A percentile compares a stretch with the other conserved stretches of the same genome.
These are phyloP conservation scores for Anarrhichthys ocellatus DNA, from an alignment of 2,113 vertebrate genomes.

Conservation along the genomic window DNA sequence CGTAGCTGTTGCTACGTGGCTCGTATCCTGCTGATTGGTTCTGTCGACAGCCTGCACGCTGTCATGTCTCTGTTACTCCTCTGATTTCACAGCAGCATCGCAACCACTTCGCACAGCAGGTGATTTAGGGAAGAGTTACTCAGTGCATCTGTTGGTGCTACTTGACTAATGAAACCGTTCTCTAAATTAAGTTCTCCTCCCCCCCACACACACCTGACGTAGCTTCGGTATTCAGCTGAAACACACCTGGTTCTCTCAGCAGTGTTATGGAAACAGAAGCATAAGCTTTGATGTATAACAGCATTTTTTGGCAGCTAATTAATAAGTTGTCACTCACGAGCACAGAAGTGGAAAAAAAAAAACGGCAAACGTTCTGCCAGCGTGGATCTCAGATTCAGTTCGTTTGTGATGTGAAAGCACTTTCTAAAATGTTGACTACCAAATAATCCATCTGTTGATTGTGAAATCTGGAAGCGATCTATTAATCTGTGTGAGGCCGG, in stretches of 20 bases:
- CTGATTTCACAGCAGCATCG: not conserved
- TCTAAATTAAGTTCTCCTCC: not conserved
- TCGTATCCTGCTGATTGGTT: conserved; percentile 16
- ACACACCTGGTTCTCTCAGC: not conserved
- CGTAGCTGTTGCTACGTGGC: not conserved
- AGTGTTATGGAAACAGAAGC: conserved; percentile 13
- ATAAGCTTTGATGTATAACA: conserved; percentile 18
- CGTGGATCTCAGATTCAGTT: too few species aligned
- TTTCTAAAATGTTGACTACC: too few species aligned
- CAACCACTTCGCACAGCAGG: not conserved
- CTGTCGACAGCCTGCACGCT: conserved; percentile 9
- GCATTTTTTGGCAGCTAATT: conserved; percentile 46
- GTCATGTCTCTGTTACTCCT: conserved; percentile 13
- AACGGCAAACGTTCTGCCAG: not conserved
- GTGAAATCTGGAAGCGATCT: too few species aligned
- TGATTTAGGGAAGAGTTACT: conserved; percentile 4
- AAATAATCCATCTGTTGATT: too few species aligned
- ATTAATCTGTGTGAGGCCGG: too few species aligned
- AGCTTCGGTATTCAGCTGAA: conserved; percentile 24
- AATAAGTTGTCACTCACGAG: conserved; percentile 41
- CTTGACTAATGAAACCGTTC: conserved; percentile 3
- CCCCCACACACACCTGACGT: not conserved
- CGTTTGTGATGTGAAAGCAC: too few species aligned
- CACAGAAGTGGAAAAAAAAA: conserved; percentile 24
- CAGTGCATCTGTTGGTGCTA: conserved; percentile 15